A percentile compares a stretch with the other conserved stretches of the same genome.
These are phyloP conservation scores for Nycticebus coucang DNA, from an alignment of 2,113 vertebrate species.

Conservation along the genomic window DNA sequence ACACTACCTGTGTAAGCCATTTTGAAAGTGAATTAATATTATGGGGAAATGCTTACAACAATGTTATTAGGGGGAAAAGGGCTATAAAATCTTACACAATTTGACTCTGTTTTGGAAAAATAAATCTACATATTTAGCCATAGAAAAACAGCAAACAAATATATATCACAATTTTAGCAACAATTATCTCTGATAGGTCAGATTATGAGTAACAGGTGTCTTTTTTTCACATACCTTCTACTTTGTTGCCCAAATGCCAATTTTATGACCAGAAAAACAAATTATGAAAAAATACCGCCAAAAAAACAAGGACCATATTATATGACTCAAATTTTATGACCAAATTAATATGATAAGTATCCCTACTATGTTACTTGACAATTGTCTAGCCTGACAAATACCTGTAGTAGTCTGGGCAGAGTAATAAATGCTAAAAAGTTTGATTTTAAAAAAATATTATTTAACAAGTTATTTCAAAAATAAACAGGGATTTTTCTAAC, in stretches of 20 bases:
- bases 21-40: neutral
- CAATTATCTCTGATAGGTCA: neutral
- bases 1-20: neutral
- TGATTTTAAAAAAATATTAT: neutral
- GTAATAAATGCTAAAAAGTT: neutral
- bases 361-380: neutral
- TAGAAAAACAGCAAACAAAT: neutral
- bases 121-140: neutral
- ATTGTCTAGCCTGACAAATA: neutral
- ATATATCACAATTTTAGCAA: neutral
- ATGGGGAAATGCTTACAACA: neutral
- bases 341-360: neutral
- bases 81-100: neutral
- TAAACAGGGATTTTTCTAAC: neutral
- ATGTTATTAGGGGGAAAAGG: neutral
- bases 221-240: neutral
- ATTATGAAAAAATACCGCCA: neutral
- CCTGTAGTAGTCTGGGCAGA: neutral
- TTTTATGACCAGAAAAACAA: neutral
- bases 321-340: neutral
- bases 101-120: neutral
- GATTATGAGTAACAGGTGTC: neutral
- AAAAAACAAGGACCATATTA: neutral
- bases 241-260: neutral
- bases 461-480: constrained; percentile 3